phyloP scores from a whole-genome alignment of 2,797 vertebrate species.

The Podarcis lilfordi region DNA sequence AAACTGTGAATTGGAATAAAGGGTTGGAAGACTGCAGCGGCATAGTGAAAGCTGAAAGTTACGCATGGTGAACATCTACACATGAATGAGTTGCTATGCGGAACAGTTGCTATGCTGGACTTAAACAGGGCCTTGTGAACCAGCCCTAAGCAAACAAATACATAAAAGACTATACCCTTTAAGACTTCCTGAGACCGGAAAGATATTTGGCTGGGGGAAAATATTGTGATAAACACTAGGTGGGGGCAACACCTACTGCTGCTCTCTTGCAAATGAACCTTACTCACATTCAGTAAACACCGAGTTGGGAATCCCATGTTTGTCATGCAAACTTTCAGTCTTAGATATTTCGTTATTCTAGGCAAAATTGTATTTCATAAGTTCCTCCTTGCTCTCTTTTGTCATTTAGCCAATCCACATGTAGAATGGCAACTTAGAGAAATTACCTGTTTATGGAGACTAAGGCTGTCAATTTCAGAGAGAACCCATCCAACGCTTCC shows the following conservation, averaged over 20 bases:
- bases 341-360: background rate
- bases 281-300: background rate
- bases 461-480: constrained; percentile 94
- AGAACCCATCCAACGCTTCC: constrained; percentile 98
- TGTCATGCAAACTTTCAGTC: background rate
- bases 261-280: background rate
- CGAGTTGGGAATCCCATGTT: background rate
- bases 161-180: background rate
- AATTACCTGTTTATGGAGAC: constrained; percentile 93
- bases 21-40: background rate
- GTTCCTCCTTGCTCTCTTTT: background rate
- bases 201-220: background rate
- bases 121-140: background rate
- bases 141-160: background rate
- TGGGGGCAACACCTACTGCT: background rate
- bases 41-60: background rate
- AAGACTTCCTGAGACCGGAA: background rate
- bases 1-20: background rate
- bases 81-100: background rate
- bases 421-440: background rate
- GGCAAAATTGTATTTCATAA: background rate
- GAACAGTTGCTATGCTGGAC: background rate
- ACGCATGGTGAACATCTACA: background rate
- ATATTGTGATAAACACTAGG: background rate
- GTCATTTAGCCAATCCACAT: constrained; percentile 8